Evolutionary conservation across 2,888 invertebrate genomes (phyloP), one percentile per base, ranked within the genome.

Genomic region (Andrena bucephala): DNA sequence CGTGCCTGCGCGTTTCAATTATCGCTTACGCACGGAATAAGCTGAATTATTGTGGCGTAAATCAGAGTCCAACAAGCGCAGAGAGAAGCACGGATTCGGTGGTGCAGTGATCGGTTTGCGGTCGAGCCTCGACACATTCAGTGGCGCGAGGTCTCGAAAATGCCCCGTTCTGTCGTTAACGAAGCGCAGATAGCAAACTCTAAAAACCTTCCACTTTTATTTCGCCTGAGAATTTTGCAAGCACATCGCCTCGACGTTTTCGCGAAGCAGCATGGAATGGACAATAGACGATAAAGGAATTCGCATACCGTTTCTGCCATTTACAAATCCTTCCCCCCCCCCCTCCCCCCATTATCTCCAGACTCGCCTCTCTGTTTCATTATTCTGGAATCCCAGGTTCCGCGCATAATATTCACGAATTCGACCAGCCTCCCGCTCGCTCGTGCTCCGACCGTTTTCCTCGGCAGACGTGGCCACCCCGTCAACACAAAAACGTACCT

Each of bases 361-460:
- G 71, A 59, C 48, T 57, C 54, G 75, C 65, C 73, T 68, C 54
- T 66, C 65, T 68, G 72, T 74, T 74, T 79, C 76, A 76, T 85
- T 83, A 85, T 85, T 83, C 77, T 52, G 74, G 77, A 85, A 85
- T 85, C 72, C 75, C 65, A 83, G 63, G 79, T 79, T 48, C 33
- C 62, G 48, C 24, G 70, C 80, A 60, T 85, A 80, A 85, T 83
- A 79, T 79, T 70, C 68, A 48, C 73, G 68, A 74, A 31, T 36
- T 42, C 52, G 29, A n/a, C 60, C 81, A 29, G 52, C 60, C 69
- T 24, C 20, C 16, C 71, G 65, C 10, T 50, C 31, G 27, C 33
- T 33, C 69, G 62, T 67, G 52, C 65, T 24, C 48, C 70, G 13
- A 59, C 36, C 54, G 75, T 76, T 85, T 85, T 85, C 71, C 85